Evolutionary conservation across 1,140 invertebrate genomes (phyloP), one percentile per base, ranked within the genome.

Genomic region (Pogonus chalceus): DNA sequence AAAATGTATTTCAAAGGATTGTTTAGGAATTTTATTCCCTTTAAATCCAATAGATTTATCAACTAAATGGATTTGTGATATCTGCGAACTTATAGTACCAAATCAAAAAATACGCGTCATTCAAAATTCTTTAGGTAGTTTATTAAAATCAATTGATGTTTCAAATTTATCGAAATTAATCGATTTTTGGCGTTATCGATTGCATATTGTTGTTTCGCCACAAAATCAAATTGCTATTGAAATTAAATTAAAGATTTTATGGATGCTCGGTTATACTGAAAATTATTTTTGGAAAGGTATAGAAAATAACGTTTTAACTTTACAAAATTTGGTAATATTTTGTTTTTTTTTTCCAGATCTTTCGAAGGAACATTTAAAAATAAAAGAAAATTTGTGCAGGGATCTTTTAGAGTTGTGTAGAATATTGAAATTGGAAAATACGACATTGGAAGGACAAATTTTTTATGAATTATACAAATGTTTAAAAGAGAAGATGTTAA

Each of bases 211-310:
- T 55, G 60, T 75, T 35, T 73, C 74, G 12, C 71, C 68, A 54
- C 68, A 65, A 0, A 76, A 75, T 60, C 72, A 76, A 63, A 72
- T 76, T 24, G 64, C 70, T 35, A 51, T 74, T 20, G 74, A 76
- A 57, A 55, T 75, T 2, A 72, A 74, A 53, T 20, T 48, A 12
- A 37, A 47, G 31, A 18, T 51, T 14, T 23, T 56, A 23, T 24
- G 49, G 23, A 20, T 20, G 14, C 22, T 51, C 9, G 49, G 49
- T 10, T 20, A 26, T 35, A 18, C 3, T 14, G 7, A 18, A 14
- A 21, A 22, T 14, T 23, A 49, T 49, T 23, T 14, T 12, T 49
- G 16, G 16, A 23, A 24, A 14, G 47, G 47, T 49, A n/a, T n/a
- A n/a, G n/a, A n/a, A n/a, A n/a, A n/a, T n/a, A n/a, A n/a, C n/a